Conservation (phyloP, 2,113 vertebrate species). For the Ctenomys sociabilis region DNA sequence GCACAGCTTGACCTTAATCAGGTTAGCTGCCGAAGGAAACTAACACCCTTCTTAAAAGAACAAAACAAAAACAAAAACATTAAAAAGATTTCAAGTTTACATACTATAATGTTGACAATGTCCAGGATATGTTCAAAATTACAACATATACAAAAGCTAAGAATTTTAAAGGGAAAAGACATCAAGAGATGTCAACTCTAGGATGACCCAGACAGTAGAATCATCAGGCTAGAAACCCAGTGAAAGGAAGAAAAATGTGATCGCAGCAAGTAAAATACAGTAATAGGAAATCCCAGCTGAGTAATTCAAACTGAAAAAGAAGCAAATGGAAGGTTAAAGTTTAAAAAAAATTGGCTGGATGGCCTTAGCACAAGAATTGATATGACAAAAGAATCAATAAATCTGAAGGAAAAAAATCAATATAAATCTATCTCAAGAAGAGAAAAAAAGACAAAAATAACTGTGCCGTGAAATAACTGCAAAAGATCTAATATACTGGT, state of each 20-base stretch:
- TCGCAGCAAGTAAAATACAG: neutral
- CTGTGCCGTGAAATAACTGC: neutral
- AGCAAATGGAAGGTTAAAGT: neutral
- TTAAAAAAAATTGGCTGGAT: neutral
- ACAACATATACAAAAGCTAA: constrained; percentile 14
- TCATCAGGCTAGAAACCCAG: neutral
- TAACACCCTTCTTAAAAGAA: neutral
- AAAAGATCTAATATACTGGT: neutral
- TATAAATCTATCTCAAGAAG: neutral
- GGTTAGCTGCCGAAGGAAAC: constrained; percentile 19
- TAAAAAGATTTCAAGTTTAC: neutral
- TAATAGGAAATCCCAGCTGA: neutral
- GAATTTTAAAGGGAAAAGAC: constrained; percentile 48
- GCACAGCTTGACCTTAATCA: neutral
- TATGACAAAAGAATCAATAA: neutral
- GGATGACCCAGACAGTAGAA: neutral
- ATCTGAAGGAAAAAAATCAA: neutral
- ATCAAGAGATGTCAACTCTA: constrained; percentile 11
- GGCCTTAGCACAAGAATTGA: neutral
- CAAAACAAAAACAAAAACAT: neutral
- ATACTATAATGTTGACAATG: neutral
- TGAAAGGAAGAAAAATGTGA: neutral
- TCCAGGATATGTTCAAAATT: constrained; percentile 37
- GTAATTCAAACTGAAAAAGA: neutral
- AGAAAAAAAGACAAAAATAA: neutral